These are phyloP conservation scores for Thereva unica DNA, from an alignment of 2,888 invertebrate species.

Conservation along the genomic window DNA sequence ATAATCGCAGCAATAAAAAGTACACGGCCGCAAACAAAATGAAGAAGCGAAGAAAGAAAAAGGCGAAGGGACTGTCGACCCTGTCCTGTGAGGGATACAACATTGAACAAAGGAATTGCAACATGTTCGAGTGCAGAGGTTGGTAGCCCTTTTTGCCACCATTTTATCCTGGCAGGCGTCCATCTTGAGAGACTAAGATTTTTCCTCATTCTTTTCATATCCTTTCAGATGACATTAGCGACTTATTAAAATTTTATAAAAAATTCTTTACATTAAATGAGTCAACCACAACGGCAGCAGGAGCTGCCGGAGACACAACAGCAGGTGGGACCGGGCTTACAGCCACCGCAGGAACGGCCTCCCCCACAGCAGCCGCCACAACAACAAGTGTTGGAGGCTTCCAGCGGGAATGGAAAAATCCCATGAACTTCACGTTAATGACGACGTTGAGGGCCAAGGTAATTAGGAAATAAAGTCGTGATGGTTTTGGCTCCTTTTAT, in stretches of 20 bases:
- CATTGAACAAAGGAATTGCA: constrained; percentile 58
- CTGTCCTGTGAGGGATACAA: constrained; percentile 58
- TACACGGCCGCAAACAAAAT: constrained; percentile 47
- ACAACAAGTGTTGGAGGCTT: constrained; percentile 48
- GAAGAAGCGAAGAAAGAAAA: constrained; percentile 20
- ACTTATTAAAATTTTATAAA: constrained; percentile 57
- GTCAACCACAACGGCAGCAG: constrained; percentile 29
- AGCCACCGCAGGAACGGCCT: not conserved
- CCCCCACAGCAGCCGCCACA: not conserved
- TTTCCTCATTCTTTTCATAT: constrained; percentile 15
- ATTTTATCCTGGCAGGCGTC: not conserved
- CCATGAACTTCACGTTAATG: constrained; percentile 56
- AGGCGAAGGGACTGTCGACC: constrained; percentile 49
- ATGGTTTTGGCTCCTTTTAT: not conserved
- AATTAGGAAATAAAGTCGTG: constrained; percentile 36
- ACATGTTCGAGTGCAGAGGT: constrained; percentile 58
- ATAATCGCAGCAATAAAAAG: constrained; percentile 45
- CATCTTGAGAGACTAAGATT: not conserved
- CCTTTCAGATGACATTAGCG: constrained; percentile 56
- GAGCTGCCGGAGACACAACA: constrained; percentile 33
- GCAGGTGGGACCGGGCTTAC: not conserved
- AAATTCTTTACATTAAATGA: constrained; percentile 52
- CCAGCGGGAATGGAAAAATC: constrained; percentile 53
- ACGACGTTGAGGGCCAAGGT: constrained; percentile 56
- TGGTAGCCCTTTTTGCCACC: constrained; percentile 41